These are phyloP conservation scores for Pyrocephalus nanus DNA, from an alignment of 2,797 vertebrate species.

Conservation along the genomic window DNA sequence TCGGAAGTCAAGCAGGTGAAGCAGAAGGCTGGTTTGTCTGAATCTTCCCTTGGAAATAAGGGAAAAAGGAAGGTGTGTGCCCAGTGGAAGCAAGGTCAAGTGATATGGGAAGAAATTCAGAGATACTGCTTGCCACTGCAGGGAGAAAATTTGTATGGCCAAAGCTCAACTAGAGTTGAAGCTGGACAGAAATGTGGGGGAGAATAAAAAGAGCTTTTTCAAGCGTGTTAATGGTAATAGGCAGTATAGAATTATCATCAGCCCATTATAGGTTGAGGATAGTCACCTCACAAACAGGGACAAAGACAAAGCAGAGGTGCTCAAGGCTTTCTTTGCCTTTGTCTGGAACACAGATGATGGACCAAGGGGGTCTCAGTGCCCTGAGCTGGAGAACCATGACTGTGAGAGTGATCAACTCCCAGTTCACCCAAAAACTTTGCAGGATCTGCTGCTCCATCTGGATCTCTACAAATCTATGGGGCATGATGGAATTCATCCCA, in stretches of 20 bases:
- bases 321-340: background rate
- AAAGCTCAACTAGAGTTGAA: background rate
- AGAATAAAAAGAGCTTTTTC: background rate
- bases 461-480: background rate
- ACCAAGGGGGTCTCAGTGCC: too few species aligned
- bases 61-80: background rate
- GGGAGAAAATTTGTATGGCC: background rate
- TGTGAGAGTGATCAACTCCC: background rate
- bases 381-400: background rate
- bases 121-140: background rate
- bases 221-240: background rate
- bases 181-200: background rate
- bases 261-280: background rate
- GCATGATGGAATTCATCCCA: background rate
- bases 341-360: too few species aligned
- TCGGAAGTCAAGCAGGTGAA: background rate
- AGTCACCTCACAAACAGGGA: background rate
- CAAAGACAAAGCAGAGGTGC: background rate
- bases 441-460: background rate
- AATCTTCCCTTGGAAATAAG: background rate
- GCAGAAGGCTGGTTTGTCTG: background rate
- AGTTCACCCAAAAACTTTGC: background rate
- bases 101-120: background rate
- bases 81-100: background rate
- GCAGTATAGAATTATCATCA: background rate